These are phyloP conservation scores for Myopa testacea DNA, from an alignment of 2,888 invertebrate genomes.

Conservation along the genomic window DNA sequence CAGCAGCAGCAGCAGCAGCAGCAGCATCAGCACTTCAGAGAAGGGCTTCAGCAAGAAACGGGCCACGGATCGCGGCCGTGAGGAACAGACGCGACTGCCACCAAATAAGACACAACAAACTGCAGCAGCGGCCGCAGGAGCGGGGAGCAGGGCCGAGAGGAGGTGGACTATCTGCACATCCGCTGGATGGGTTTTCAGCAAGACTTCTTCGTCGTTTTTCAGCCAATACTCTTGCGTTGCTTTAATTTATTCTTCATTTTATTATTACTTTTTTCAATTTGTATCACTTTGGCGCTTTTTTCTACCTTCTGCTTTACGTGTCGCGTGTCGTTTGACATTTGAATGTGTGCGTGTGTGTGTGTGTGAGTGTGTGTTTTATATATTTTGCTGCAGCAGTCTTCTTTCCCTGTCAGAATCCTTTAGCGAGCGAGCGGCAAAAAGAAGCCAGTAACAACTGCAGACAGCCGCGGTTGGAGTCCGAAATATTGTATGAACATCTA, in stretches of 20 bases:
- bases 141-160: not conserved
- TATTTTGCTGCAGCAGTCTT: slow-evolving; percentile 17
- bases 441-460: not conserved
- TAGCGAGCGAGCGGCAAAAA: not conserved
- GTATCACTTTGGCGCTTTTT: slow-evolving; percentile 8
- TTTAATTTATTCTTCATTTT: not conserved
- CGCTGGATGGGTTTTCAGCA: not conserved
- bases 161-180: not conserved
- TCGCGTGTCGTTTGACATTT: not conserved
- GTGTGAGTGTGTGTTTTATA: not conserved
- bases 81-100: not conserved
- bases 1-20: not conserved
- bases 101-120: slow-evolving; percentile 10
- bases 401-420: not conserved
- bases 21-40: not conserved
- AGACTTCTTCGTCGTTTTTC: not conserved
- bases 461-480: slow-evolving; percentile 35
- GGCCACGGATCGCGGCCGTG: not conserved
- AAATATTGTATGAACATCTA: slow-evolving; percentile 39
- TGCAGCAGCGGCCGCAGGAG: not conserved
- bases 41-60: not conserved
- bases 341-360: not conserved
- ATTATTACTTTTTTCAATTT: slow-evolving; percentile 4
- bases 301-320: no score
- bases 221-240: not conserved